Evolutionary conservation across 2,888 invertebrate species (phyloP), one percentile per base, ranked within the genome.

Genomic region (Dryomyza anilis): DNA sequence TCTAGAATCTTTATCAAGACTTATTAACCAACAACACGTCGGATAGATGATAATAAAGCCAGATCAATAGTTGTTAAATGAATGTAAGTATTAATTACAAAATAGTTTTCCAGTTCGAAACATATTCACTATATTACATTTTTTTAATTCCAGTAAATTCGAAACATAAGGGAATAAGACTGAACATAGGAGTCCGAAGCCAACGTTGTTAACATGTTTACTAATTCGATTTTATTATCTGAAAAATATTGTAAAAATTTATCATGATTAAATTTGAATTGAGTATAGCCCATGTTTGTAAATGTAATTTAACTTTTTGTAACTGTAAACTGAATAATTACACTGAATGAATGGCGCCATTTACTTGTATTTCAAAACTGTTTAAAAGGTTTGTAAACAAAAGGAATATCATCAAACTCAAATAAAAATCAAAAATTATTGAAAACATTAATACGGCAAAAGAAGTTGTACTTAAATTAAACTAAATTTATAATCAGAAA

Each of bases 151-250:
- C 21, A 33, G 55, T 33, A 55, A 23, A 52, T 10, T 19, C 27
- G 39, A 50, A 27, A 12, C 33, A 23, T 29, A 52, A 60, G 16
- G 46, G 33, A 60, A 16, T 14, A 48, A 61, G 60, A 61, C 60
- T 61, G 60, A 61, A 52, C 8, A 29, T 52, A 52, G 50, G 60
- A 61, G 60, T 52, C 52, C 45, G 52, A 39, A 36, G 36, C 55
- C 55, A 55, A 30, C 50, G 39, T 61, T 39, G 52, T 61, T 61
- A 39, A 27, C 30, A 61, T 6, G 10, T 29, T 39, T 61, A n/a
- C 39, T 19, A n/a, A 61, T 39, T 39, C 10, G 50, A 50, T 50
- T 39, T 61, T 61, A 52, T 50, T 50, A 50, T 10, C 23, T 27
- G 10, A 36, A 48, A 52, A 61, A 52, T 46, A 52, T 61, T 50